These are phyloP conservation scores for Melanostigma gelatinosum DNA, from an alignment of 2,113 vertebrate species.

Conservation along the genomic window DNA sequence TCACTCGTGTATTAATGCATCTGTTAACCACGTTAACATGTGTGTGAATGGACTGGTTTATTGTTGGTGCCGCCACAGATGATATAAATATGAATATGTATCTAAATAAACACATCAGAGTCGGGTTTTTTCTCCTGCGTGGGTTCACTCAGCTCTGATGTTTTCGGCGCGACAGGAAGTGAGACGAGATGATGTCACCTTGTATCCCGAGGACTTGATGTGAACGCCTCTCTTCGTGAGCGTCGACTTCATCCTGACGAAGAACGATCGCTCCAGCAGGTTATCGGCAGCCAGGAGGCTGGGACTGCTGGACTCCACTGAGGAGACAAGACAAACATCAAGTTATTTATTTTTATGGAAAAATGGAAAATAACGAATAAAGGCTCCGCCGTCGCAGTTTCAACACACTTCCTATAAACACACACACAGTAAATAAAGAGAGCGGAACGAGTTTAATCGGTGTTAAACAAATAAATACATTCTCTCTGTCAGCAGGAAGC, in stretches of 20 bases:
- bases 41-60: too few relatives aligned
- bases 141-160: too few relatives aligned
- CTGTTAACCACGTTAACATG: too few relatives aligned
- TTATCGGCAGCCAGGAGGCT: conserved; percentile 93
- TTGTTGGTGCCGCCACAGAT: too few relatives aligned
- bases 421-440: too few relatives aligned
- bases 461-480: conserved; percentile 30
- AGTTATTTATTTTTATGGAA: not conserved
- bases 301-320: conserved; percentile 96
- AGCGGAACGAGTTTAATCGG: not conserved
- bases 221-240: conserved; percentile 98
- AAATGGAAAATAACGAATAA: too few relatives aligned
- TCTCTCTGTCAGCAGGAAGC: conserved; percentile 3
- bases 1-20: too few relatives aligned
- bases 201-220: conserved; percentile 99
- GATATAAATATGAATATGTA: too few relatives aligned
- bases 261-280: conserved; percentile 95
- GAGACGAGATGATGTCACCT: conserved; percentile 80
- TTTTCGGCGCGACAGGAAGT: not conserved
- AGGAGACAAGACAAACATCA: not conserved
- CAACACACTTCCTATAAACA: too few relatives aligned
- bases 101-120: too few relatives aligned
- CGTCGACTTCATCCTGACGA: conserved; percentile 99
- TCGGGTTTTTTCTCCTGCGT: too few relatives aligned
- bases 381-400: not conserved